A percentile compares a stretch with the other conserved stretches of the same genome.
These are phyloP conservation scores for Laterallus jamaicensis DNA, from an alignment of 2,113 vertebrate species.

Conservation along the genomic window DNA sequence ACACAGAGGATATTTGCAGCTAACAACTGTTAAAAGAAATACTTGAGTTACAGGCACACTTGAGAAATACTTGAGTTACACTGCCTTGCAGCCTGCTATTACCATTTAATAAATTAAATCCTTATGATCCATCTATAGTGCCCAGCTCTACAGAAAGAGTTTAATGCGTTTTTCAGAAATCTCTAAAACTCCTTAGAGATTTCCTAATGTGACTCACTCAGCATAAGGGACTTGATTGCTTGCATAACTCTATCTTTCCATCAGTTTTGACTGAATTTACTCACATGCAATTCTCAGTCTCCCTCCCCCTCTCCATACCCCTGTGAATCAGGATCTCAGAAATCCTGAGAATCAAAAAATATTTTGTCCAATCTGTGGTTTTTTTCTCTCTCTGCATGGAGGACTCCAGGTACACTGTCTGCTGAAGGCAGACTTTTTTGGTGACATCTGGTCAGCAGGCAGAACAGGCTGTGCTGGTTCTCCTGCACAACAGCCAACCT, in stretches of 20 bases:
- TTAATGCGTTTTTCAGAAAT: background rate
- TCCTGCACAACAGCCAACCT: background rate
- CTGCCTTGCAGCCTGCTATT: background rate
- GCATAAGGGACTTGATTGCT: background rate
- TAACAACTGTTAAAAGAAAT: background rate
- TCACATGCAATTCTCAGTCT: background rate
- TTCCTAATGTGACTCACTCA: background rate
- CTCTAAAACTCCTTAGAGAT: background rate
- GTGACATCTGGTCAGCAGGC: background rate
- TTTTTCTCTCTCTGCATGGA: background rate
- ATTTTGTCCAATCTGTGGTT: background rate
- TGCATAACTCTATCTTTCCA: background rate
- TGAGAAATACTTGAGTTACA: background rate
- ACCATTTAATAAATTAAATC: background rate
- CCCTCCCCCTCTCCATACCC: fast-evolving
- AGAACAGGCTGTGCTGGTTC: constrained; percentile 22
- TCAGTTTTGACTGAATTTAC: background rate
- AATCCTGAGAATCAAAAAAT: background rate
- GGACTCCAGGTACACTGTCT: background rate
- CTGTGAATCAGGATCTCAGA: background rate
- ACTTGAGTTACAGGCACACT: background rate
- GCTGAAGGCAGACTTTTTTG: background rate
- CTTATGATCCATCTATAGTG: background rate
- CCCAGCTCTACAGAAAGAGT: background rate
- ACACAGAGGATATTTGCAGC: background rate